Base-by-base conservation (phyloP, 2,797 vertebrate species). In the Cichlasoma orientale region DNA sequence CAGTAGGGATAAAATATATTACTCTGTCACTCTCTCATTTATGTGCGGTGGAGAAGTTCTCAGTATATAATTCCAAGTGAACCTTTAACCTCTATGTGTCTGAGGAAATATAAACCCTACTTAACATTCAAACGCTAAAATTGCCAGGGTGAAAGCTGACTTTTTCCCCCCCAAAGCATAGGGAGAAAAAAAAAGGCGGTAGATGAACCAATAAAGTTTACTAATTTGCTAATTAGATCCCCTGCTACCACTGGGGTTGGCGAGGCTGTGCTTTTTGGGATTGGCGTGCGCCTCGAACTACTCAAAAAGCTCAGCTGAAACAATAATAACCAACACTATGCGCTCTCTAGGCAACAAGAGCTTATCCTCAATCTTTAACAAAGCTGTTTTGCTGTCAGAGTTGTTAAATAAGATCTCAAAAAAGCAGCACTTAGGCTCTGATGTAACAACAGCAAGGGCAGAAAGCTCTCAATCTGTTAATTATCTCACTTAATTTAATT, bases 371-470 rank as follows among this genome's bases (percentile, higher is more conserved):
- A 18, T 78, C 63, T 77, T 79, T 74, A 68, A 70, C 16, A 80
- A 74, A 75, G 80, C 50, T 55, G 53, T 4, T 72, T 47, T 68
- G 41, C 1, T 50, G 16, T 79, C 68, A 44, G 80, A 78, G 47
- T 14, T n/a, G 27, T 75, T 79, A 54, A 79, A 70, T 61, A 55
- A 85, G 21, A 66, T 23, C 61, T 68, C 61, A 29, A 47, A 47
- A 68, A 68, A 68, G 61, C 61, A 68, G 12, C 61, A 68, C 61
- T 68, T 29, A 19, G 47, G 25, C 59, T 82, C 72, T 83, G 80
- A 83, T 81, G 77, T 59, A 53, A 83, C 75, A 55, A 74, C 79
- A 58, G 58, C 2, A 3, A 66, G 52, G 72, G 21, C 36, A 38
- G 33, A 69, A 70, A 75, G 44, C 72, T 44, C 54, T 80, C 58